These are phyloP conservation scores for Dorcus hopei DNA, from an alignment of 2,888 invertebrate genomes.

Conservation along the genomic window DNA sequence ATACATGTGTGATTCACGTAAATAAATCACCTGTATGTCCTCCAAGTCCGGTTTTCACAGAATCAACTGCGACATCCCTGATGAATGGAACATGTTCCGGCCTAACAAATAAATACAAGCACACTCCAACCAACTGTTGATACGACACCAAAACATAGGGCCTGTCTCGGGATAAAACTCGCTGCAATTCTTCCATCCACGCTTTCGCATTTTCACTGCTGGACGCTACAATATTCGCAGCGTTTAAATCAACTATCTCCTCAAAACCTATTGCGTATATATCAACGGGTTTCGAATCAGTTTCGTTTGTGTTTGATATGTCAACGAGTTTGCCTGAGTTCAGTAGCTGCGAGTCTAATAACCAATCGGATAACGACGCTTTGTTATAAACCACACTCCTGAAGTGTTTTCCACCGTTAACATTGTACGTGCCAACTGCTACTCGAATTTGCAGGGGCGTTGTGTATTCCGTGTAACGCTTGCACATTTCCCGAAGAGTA, in stretches of 20 bases:
- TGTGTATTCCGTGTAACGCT: constrained; percentile 75
- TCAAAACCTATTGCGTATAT: constrained; percentile 98
- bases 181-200: constrained; percentile 95
- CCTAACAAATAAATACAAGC: constrained; percentile 90
- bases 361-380: constrained; percentile 81
- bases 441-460: constrained; percentile 70
- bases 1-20: too few relatives aligned
- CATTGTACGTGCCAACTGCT: constrained; percentile 96
- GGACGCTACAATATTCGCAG: constrained; percentile 96
- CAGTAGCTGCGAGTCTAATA: constrained; percentile 75
- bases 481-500: constrained; percentile 81
- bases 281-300: constrained; percentile 67
- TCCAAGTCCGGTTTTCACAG: constrained; percentile 96
- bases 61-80: constrained; percentile 90
- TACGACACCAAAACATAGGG: constrained; percentile 89
- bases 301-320: constrained; percentile 49
- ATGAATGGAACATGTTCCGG: constrained; percentile 86
- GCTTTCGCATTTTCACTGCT: constrained; percentile 88
- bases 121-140: constrained; percentile 96
- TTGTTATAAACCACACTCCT: constrained; percentile 93
- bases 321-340: constrained; percentile 49
- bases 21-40: constrained; percentile 75
- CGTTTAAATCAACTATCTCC: constrained; percentile 98
- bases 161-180: constrained; percentile 77
- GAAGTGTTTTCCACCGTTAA: constrained; percentile 98